Evolutionary conservation across 2,113 vertebrate species (phyloP), one percentile per base, ranked within the genome.

Genomic region (Panthera tigris): DNA sequence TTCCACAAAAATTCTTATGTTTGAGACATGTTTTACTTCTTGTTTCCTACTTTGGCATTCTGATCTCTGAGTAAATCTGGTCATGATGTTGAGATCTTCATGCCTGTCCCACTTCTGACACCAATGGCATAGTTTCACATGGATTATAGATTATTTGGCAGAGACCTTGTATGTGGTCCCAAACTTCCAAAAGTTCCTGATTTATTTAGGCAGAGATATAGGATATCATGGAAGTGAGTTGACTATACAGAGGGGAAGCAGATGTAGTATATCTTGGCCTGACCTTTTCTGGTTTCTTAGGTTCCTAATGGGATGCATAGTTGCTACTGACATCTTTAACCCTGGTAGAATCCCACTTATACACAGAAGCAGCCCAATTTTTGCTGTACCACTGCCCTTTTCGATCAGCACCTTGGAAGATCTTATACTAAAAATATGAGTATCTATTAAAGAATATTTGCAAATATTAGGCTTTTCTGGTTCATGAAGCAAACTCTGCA

Each of bases 381-480:
- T 82, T 91, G 36, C 39, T 41, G 5, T 21, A 36, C 52, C 1
- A 13, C n/a, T 93, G 19, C 10, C 16, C 48, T 94, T 91, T 71
- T 21, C 29, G 18, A 4, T 52, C 55, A 87, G 33, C 50, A 82
- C 95, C 13, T 87, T 95, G 31, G 21, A 74, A 86, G 81, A 73
- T 45, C 15, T 93, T 94, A 25, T 86, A 33, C 48, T 68, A 78
- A 84, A 41, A 57, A 78, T 82, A 12, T 11, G 27, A 83, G 19
- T 23, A 48, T 96, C 33, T 82, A 27, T 57, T 96, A 82, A 89
- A 39, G 48, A 66, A 50, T 91, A 33, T 94, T 89, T 95, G 36
- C 18, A 89, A 80, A 45, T 73, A 74, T 45, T 23, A 69, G 48
- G 14, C 25, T 86, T 50, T 90, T 97, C 39, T 79, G 36, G 18